Conservation (phyloP, 2,113 vertebrate genomes). For the Galeopterus variegatus region DNA sequence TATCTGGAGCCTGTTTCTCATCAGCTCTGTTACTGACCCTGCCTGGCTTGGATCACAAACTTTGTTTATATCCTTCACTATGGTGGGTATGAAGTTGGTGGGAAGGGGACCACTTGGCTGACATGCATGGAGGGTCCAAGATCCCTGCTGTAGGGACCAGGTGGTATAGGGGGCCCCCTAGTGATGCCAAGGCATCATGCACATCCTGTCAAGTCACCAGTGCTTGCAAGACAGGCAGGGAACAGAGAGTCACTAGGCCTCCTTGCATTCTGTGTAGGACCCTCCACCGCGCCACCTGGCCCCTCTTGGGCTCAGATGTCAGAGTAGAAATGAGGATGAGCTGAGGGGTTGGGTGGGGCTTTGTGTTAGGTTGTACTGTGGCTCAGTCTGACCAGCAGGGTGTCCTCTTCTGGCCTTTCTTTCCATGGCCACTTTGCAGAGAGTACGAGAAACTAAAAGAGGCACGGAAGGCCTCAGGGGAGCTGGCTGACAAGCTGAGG, state of each 20-base stretch:
- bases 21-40: not conserved
- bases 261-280: not conserved
- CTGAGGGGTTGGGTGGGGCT: not conserved
- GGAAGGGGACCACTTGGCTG: not conserved
- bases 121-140: not conserved
- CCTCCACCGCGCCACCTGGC: not conserved
- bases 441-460: constrained; percentile 97
- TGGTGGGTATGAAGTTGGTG: not conserved
- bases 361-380: not conserved
- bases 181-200: not conserved
- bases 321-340: not conserved
- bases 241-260: not conserved
- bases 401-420: not conserved
- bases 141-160: not conserved
- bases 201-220: not conserved
- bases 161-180: not conserved
- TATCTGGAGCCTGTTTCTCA: not conserved
- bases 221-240: not conserved
- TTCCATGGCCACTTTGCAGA: constrained; percentile 86
- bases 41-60: not conserved
- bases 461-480: constrained; percentile 91
- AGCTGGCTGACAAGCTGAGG: constrained; percentile 95
- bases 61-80: not conserved
- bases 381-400: not conserved
- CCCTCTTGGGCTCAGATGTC: not conserved